A percentile compares a stretch with the other conserved stretches of the same genome.
Evolutionary conservation across 2,113 vertebrate genomes (phyloP).

Genomic region (Cyanistes caeruleus): DNA sequence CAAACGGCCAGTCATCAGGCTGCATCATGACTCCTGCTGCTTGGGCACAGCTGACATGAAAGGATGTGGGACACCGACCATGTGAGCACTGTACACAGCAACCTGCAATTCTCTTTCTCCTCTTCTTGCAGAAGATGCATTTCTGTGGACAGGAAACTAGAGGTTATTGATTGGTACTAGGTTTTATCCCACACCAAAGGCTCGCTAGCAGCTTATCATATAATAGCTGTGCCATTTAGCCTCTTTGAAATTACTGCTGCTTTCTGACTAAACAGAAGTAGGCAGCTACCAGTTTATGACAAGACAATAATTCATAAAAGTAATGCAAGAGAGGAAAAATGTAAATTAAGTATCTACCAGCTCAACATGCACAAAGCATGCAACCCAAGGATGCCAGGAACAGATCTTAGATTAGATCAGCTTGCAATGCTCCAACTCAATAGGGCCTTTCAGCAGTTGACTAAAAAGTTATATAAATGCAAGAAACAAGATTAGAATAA

Average conservation of each 20-base stretch:
- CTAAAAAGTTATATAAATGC: neutral
- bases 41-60: constrained; percentile 95
- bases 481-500: neutral
- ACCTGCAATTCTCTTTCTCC: constrained; percentile 91
- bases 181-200: neutral
- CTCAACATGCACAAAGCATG: neutral
- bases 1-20: constrained; percentile 95
- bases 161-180: neutral
- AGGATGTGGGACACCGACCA: constrained; percentile 94
- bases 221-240: neutral
- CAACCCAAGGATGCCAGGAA: neutral
- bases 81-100: constrained; percentile 98
- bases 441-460: neutral
- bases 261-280: neutral
- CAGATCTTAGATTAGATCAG: neutral
- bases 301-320: neutral
- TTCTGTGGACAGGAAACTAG: constrained; percentile 77
- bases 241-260: neutral
- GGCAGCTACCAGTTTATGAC: neutral
- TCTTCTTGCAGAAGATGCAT: constrained; percentile 95
- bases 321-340: neutral
- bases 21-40: constrained; percentile 96
- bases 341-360: neutral
- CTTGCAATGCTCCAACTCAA: neutral
- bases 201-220: neutral